Evolutionary conservation across 1,140 invertebrate genomes (phyloP).

Genomic region (Drosophila persimilis): DNA sequence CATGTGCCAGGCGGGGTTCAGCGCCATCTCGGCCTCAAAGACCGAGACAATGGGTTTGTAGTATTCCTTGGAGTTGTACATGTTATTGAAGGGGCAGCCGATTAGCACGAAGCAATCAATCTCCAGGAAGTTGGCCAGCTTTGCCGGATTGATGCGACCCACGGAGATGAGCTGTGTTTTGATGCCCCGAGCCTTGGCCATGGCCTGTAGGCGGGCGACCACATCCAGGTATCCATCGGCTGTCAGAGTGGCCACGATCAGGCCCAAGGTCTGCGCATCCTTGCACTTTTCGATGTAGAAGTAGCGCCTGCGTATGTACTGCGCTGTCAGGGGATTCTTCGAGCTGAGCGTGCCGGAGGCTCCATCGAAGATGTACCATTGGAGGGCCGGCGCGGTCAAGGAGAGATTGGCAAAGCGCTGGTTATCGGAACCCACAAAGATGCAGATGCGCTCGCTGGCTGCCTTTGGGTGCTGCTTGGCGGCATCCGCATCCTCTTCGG

Average conservation of each 20-base stretch:
- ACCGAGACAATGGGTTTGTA: constrained; percentile 95
- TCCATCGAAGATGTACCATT: constrained; percentile 75
- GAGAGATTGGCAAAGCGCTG: constrained; percentile 85
- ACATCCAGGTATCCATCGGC: constrained; percentile 91
- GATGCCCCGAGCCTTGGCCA: constrained; percentile 90
- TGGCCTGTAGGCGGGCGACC: constrained; percentile 89
- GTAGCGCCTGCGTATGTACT: constrained; percentile 90
- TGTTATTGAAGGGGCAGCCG: constrained; percentile 93
- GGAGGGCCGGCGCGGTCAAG: constrained; percentile 83
- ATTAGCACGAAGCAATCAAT: constrained; percentile 96
- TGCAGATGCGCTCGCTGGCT: constrained; percentile 76
- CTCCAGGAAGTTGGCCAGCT: constrained; percentile 93
- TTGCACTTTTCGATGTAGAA: constrained; percentile 94
- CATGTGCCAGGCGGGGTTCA: constrained; percentile 87
- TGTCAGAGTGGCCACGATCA: constrained; percentile 94
- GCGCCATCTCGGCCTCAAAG: constrained; percentile 95
- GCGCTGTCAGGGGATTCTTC: constrained; percentile 74
- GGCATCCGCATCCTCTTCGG: constrained; percentile 30
- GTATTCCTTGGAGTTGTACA: constrained; percentile 93
- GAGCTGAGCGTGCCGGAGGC: constrained; percentile 28
- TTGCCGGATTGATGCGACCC: constrained; percentile 95
- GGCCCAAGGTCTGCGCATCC: constrained; percentile 93
- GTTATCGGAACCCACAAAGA: constrained; percentile 84
- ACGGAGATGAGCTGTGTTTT: constrained; percentile 96
- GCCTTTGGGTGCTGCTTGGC: constrained; percentile 11